Base-by-base conservation (phyloP, 2,113 vertebrate species). In the Dolichallabes microphthalmus region DNA sequence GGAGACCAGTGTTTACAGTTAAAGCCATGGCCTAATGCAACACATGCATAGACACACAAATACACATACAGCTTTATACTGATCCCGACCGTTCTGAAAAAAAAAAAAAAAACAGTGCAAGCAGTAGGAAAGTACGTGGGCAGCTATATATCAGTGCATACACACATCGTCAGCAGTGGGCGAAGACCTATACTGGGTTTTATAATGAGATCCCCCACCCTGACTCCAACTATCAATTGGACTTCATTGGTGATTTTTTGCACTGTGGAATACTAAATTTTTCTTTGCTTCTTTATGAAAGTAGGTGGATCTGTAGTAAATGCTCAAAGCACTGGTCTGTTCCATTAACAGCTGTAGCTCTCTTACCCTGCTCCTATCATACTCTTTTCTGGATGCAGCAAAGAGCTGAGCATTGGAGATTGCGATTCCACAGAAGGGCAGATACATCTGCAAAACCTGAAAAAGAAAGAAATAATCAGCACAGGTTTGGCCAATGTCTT, bases 401-500 rank as follows among this genome's bases (percentile, higher is more conserved):
- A 99, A 99, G 13, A 99, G 95, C 87, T 98, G 98, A 88, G 98
- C 98, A 32, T 99, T 99, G 86, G 97, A 97, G 92, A 99, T 99
- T 25, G 97, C 97, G 57, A 99, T 99, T 50, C 98, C 98, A 90
- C 98, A 99, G 91, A 99, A 99, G 0, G 98, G 98, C 86, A 99
- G 96, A 89, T 99, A 99, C 98, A 99, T 99, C 94, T 98, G 96
- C 95, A 99, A 96, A 83, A 99, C 98, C 98, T 99, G 92, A 82
- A 76, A 45, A 86, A 90, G n/a, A 89, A 52, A 90, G 90, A n/a
- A 91, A 30, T 82, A 25, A 57, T 85, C 77, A 80, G 13, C 66
- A 39, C 22, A 84, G 14, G 45, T 45, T 45, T 45, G 45, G 88
- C 82, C 85, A 52, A n/a, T 22, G 2, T 61, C 3, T 63, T 19